Evolutionary conservation across 2,888 invertebrate genomes (phyloP), one percentile per base, ranked within the genome.

Genomic region (Cheilosia grossa): DNA sequence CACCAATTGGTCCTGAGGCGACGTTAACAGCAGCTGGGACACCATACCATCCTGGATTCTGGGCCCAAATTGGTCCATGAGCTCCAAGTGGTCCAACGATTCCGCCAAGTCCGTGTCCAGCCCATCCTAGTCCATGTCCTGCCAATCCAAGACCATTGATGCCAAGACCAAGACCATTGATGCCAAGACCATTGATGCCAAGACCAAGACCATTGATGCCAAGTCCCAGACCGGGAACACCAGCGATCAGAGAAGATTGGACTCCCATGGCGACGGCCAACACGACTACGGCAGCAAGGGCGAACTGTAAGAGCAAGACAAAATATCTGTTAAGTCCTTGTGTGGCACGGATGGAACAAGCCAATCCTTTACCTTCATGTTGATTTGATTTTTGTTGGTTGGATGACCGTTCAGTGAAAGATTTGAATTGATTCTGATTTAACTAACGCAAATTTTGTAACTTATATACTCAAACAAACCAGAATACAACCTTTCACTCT

Each of bases 221-320:
- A 9, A 74, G 67, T 15, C 77, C 78, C 49, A 83, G 44, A 66
- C 82, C 82, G 24, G 83, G 83, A 51, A 58, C 30, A 5, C 81
- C 85, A 51, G 90, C 90, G 80, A 91, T 88, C 83, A 91, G 85
- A 6, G 92, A 91, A 15, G 91, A 89, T 88, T 91, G 90, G 44
- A 89, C 91, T 79, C 89, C 89, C 88, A 90, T 87, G 88, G 90
- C 89, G 27, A 91, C 88, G 81, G 91, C 92, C 90, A 91, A 89
- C 86, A 90, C 89, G 87, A 91, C 87, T 87, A 88, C 88, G 82
- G 87, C 89, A 81, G 89, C 88, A 82, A 88, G 73, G 80, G 88
- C 88, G 89, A 89, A 91, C 90, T 91, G 73, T 21, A 83, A 83
- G 2, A 2, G 19, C n/a, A 64, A 47, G 2, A 24, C 5, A 33